Percentiles rank a stretch among this genome's conserved stretches.
Evolutionary conservation across 1,140 invertebrate species (phyloP).

Genomic region (Drosophila mauritiana): DNA sequence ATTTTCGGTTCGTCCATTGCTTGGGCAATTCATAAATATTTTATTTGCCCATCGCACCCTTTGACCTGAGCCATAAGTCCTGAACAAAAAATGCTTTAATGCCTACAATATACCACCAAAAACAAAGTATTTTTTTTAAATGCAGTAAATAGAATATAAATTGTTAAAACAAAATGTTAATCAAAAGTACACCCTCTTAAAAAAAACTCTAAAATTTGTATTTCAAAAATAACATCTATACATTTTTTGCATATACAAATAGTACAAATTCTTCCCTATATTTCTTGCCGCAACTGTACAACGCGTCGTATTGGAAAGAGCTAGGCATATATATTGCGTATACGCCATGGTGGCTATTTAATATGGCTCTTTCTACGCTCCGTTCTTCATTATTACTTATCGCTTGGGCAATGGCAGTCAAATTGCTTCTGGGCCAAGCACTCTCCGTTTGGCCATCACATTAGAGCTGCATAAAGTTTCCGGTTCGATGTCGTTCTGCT

Average conservation of each 20-base stretch:
- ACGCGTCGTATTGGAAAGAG: background rate
- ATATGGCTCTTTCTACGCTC: conserved; percentile 60
- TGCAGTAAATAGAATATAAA: too few species aligned
- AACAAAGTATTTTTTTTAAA: too few species aligned
- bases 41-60: conserved; percentile 74
- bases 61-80: conserved; percentile 50
- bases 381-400: conserved; percentile 78
- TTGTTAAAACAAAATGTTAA: too few species aligned
- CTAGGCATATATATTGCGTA: conserved; percentile 61
- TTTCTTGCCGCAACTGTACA: background rate
- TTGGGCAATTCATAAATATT: conserved; percentile 79
- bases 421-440: conserved; percentile 67
- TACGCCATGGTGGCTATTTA: conserved; percentile 58
- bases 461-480: conserved; percentile 70
- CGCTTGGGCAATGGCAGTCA: conserved; percentile 72
- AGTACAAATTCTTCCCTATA: background rate
- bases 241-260: too few species aligned
- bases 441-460: conserved; percentile 62
- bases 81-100: conserved; percentile 13
- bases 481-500: conserved; percentile 41
- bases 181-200: too few species aligned
- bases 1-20: conserved; percentile 42
- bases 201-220: too few species aligned
- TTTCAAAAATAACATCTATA: too few species aligned
- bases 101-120: too few species aligned